Conservation (phyloP, 1,140 invertebrate species). For the Solenopsis invicta region DNA sequence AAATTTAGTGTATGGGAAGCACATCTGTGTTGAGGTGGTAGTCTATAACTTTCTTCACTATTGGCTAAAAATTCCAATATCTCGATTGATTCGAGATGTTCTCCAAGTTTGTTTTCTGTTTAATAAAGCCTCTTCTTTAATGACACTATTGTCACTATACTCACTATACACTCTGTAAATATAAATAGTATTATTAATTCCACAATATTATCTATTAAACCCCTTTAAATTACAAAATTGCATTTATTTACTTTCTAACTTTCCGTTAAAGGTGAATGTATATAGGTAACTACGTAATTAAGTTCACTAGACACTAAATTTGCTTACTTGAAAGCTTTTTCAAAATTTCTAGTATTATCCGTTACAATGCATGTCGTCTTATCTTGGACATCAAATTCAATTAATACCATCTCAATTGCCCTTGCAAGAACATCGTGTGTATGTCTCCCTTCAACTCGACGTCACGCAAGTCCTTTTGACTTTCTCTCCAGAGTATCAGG, state of each 20-base stretch:
- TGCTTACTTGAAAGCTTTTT: constrained; percentile 7
- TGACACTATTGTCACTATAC: too few relatives aligned
- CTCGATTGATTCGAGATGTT: too few relatives aligned
- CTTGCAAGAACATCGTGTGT: constrained; percentile 3
- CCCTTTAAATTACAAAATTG: constrained; percentile 7
- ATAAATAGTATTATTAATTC: constrained; percentile 15
- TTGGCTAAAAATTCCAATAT: too few relatives aligned
- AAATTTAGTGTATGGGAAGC: too few relatives aligned
- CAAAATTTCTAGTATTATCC: constrained; percentile 32
- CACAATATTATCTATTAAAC: constrained; percentile 8
- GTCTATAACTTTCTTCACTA: too few relatives aligned
- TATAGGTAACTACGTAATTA: background rate
- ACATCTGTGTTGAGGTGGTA: too few relatives aligned
- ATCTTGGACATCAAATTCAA: constrained; percentile 3
- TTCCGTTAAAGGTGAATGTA: background rate
- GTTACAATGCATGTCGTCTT: constrained; percentile 13
- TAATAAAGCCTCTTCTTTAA: too few relatives aligned
- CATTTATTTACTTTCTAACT: constrained; percentile 10
- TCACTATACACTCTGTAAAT: constrained; percentile 26
- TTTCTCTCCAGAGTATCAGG: background rate
- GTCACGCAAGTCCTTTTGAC: constrained; percentile 25
- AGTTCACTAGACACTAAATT: background rate
- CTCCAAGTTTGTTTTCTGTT: too few relatives aligned
- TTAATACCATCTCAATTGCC: background rate
- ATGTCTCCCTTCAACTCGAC: constrained; percentile 5